phyloP scores from a whole-genome alignment of 2,888 invertebrate genomes.

The Rotaria macrura region DNA sequence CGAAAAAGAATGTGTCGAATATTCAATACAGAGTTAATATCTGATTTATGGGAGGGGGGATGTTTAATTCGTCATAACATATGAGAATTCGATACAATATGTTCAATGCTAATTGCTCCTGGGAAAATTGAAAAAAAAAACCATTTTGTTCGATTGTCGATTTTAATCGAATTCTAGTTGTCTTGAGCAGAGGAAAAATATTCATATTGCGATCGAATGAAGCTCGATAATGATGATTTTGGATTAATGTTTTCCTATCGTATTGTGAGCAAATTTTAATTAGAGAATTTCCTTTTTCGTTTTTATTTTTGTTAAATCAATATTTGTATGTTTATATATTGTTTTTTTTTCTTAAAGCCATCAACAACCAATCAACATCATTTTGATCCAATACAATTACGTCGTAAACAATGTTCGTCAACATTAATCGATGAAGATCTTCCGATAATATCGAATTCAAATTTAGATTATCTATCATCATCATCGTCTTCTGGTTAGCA shows the following conservation, averaged over 20 bases:
- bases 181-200: too few species aligned
- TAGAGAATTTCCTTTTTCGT: background rate
- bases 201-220: too few species aligned
- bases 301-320: conserved; percentile 18
- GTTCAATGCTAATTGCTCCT: too few species aligned
- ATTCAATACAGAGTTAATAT: too few species aligned
- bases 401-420: conserved; percentile 14
- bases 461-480: background rate
- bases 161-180: too few species aligned
- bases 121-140: too few species aligned
- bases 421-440: conserved; percentile 12
- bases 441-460: background rate
- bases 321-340: conserved; percentile 45
- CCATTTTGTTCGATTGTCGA: too few species aligned
- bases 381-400: conserved; percentile 20
- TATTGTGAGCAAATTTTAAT: background rate
- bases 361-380: background rate
- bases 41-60: too few species aligned
- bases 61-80: too few species aligned
- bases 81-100: too few species aligned
- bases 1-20: too few species aligned
- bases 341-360: background rate
- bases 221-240: background rate
- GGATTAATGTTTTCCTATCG: background rate
- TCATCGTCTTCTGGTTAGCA: background rate